These are phyloP conservation scores for Chaunax sp. DNA, from an alignment of 2,797 vertebrate species.

Conservation along the genomic window DNA sequence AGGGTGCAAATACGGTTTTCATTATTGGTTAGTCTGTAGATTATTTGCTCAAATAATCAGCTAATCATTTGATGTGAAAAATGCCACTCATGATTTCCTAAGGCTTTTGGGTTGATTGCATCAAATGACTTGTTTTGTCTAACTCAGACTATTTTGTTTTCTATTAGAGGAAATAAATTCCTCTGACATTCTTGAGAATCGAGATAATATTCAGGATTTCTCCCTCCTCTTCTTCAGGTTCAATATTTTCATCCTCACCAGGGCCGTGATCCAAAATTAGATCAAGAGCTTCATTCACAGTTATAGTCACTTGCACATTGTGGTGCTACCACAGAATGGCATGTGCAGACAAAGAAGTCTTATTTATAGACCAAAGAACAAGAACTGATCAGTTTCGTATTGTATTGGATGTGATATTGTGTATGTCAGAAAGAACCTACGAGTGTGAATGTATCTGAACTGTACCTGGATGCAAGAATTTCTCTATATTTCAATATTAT, in stretches of 20 bases:
- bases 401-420: slow-evolving; percentile 18
- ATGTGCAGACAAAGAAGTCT: slow-evolving; percentile 49
- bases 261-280: slow-evolving; percentile 73
- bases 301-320: slow-evolving; percentile 60
- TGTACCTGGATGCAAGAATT: slow-evolving; percentile 1
- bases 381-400: slow-evolving; percentile 40
- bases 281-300: slow-evolving; percentile 77
- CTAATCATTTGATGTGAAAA: too few species aligned
- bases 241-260: slow-evolving; percentile 62
- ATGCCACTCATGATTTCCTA: too few species aligned
- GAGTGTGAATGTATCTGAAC: too few species aligned
- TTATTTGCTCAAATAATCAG: too few species aligned
- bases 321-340: slow-evolving; percentile 60
- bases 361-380: slow-evolving; percentile 76
- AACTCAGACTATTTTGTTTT: not conserved
- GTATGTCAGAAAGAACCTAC: not conserved
- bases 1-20: too few species aligned
- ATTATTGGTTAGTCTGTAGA: too few species aligned
- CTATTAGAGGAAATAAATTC: not conserved
- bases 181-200: slow-evolving; percentile 34
- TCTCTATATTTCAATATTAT: not conserved
- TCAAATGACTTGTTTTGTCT: too few species aligned
- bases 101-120: too few species aligned
- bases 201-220: slow-evolving; percentile 25
- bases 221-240: slow-evolving; percentile 37